A percentile compares a stretch with the other conserved stretches of the same genome.
phyloP scores from a whole-genome alignment of 2,797 vertebrate species.

The Tauraco hartlaubi region DNA sequence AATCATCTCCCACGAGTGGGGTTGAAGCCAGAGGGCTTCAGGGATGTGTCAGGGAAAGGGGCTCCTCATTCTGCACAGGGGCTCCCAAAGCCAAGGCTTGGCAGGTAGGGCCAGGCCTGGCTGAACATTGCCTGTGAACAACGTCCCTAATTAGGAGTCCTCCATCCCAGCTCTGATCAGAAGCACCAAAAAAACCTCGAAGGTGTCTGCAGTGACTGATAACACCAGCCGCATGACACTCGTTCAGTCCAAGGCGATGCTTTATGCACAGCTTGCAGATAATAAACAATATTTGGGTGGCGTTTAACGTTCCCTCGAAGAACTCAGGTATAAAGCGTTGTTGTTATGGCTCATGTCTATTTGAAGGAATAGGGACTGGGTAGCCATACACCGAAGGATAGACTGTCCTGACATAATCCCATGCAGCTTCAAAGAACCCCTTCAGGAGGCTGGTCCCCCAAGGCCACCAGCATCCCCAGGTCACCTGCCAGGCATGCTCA shows the following conservation, averaged over 20 bases:
- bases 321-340: background rate
- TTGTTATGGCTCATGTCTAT: background rate
- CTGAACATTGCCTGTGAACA: background rate
- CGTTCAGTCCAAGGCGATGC: background rate
- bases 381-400: background rate
- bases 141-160: background rate
- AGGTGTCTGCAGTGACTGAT: background rate
- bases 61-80: background rate
- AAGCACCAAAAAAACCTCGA: background rate
- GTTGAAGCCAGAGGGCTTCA: background rate
- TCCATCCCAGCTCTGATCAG: background rate
- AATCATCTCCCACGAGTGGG: background rate
- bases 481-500: rapidly evolving
- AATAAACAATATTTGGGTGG: slow-evolving; percentile 17
- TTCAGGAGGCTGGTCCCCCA: background rate
- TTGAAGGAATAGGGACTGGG: background rate
- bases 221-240: background rate
- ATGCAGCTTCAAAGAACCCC: background rate
- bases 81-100: background rate
- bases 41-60: background rate
- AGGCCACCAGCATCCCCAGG: background rate
- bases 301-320: background rate
- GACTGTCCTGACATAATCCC: background rate
- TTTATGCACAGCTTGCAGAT: background rate
- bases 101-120: background rate